These are phyloP conservation scores for Antedon mediterranea DNA, from an alignment of 53 echinoderm and acorn worm species.

Conservation along the genomic window DNA sequence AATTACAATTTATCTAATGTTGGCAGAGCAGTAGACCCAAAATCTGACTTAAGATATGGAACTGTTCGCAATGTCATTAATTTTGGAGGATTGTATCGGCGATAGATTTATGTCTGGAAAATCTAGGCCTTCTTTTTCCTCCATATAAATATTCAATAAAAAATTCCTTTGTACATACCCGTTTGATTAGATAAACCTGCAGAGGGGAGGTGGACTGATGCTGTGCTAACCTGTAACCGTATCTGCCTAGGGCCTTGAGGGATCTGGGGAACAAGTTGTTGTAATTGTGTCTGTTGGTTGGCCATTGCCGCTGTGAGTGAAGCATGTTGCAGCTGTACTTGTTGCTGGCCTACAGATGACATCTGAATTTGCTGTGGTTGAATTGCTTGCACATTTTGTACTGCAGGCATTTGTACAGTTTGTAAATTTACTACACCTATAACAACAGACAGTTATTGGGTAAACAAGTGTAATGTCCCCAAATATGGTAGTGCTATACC, in stretches of 20 bases:
- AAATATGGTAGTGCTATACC: too few species aligned
- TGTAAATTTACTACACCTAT: neutral
- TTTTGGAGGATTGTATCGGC: constrained; percentile 60
- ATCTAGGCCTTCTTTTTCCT: constrained; percentile 39
- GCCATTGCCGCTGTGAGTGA: constrained; percentile 3
- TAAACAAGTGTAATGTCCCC: too few species aligned
- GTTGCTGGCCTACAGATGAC: constrained; percentile 10
- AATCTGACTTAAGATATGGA: constrained; percentile 14
- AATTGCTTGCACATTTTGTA: neutral
- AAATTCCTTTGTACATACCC: too few species aligned
- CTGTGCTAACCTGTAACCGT: constrained; percentile 9
- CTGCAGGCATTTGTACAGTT: neutral
- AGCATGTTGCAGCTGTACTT: neutral
- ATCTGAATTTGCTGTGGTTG: constrained; percentile 11
- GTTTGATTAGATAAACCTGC: neutral
- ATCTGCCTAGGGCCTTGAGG: constrained; percentile 9
- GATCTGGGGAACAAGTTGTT: constrained; percentile 7
- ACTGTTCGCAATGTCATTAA: constrained; percentile 8
- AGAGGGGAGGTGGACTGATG: neutral
- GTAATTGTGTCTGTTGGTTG: constrained; percentile 2
- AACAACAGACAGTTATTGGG: neutral
- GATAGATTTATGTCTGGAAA: constrained; percentile 10
- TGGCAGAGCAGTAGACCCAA: constrained; percentile 8
- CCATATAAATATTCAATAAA: constrained; percentile 11
- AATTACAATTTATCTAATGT: too few species aligned